A percentile compares a stretch with the other conserved stretches of the same genome.
phyloP scores from a whole-genome alignment of 2,113 vertebrate genomes.

The Pyrgilauda ruficollis region DNA sequence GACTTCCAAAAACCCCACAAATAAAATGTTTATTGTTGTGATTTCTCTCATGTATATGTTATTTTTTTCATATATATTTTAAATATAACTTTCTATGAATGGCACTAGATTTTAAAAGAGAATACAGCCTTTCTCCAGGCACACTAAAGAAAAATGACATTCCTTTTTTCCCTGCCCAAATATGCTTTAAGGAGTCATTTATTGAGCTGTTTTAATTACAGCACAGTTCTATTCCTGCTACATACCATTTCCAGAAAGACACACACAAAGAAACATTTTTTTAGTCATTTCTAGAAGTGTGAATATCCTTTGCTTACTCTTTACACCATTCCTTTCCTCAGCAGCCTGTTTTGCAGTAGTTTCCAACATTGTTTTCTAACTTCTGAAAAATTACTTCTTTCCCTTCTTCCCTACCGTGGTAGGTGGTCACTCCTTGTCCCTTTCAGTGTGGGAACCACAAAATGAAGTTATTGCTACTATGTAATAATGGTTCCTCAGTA shows the following conservation, averaged over 20 bases:
- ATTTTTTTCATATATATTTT: slow-evolving; percentile 29
- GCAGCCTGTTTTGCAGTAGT: not conserved
- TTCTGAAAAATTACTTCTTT: not conserved
- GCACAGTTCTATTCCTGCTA: not conserved
- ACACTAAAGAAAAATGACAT: not conserved
- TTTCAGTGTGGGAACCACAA: not conserved
- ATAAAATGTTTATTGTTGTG: not conserved
- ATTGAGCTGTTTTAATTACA: slow-evolving; percentile 1
- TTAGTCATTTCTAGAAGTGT: not conserved
- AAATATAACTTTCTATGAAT: not conserved
- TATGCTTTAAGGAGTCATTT: not conserved
- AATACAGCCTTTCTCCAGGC: not conserved
- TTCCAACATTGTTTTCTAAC: not conserved
- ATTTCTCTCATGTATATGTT: not conserved
- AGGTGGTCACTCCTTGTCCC: not conserved
- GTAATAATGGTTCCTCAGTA: not conserved
- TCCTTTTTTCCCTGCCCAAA: not conserved
- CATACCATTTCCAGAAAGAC: not conserved
- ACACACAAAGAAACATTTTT: not conserved
- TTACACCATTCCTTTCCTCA: not conserved
- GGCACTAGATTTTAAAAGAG: not conserved
- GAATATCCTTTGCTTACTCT: not conserved
- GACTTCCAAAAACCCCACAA: not conserved
- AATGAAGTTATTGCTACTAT: not conserved
- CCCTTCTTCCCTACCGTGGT: not conserved